Conservation (phyloP, 2,888 invertebrate species). For the Esperia sulphurella region DNA sequence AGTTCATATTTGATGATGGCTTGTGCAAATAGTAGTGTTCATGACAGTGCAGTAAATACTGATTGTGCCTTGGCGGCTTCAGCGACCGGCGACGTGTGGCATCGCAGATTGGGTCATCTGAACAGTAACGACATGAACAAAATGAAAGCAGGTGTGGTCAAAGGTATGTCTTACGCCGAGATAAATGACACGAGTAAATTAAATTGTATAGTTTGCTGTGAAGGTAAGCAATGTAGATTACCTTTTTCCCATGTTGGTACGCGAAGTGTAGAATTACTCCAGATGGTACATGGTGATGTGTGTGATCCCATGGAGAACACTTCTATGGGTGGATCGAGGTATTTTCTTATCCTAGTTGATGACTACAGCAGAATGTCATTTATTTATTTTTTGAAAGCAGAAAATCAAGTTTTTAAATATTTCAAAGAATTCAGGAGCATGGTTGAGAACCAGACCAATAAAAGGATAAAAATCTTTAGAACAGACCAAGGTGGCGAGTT, state of each 20-base stretch:
- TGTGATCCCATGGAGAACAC: constrained; percentile 14
- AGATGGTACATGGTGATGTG: constrained; percentile 13
- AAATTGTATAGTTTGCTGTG: constrained; percentile 16
- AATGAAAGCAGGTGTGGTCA: constrained; percentile 20
- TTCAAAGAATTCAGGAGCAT: constrained; percentile 13
- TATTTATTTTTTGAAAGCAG: constrained; percentile 10
- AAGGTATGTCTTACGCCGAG: constrained; percentile 15
- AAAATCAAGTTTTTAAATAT: constrained; percentile 7
- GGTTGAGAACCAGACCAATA: constrained; percentile 9
- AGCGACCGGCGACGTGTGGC: constrained; percentile 11
- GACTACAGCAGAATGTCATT: constrained; percentile 20
- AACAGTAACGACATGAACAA: constrained; percentile 15
- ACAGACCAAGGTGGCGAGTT: constrained; percentile 1
- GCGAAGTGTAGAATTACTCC: constrained; percentile 8
- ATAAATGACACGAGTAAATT: constrained; percentile 11
- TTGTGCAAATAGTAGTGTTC: no score
- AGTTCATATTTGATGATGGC: background rate
- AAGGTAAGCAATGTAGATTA: constrained; percentile 18
- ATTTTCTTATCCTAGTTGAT: constrained; percentile 28
- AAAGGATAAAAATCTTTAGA: constrained; percentile 7
- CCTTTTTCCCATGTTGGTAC: constrained; percentile 19
- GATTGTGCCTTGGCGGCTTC: background rate
- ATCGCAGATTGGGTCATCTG: constrained; percentile 17
- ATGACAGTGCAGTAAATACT: no score
- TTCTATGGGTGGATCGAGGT: constrained; percentile 3